Base-by-base conservation (phyloP, 2,113 vertebrate genomes). In the Helogale parvula region DNA sequence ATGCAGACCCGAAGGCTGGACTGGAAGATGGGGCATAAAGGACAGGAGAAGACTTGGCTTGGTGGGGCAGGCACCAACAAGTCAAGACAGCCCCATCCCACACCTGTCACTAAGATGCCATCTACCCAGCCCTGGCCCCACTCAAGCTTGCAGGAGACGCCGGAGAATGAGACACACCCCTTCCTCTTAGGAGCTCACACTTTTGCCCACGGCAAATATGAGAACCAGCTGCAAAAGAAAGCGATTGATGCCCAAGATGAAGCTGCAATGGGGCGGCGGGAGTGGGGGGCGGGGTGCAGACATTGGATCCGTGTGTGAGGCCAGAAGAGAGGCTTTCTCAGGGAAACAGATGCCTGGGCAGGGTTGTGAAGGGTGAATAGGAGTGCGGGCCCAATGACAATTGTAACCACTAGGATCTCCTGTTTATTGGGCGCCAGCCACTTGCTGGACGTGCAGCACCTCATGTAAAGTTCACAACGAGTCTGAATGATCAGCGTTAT, bases 101-200 rank as follows among this genome's bases (percentile, higher is more conserved):
- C 1, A 4, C 23, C 35, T 23, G 4, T 29, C 57, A 4, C 72
- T 3, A 10, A 90, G 47, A 11, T 1, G 2, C 21, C 23, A 5
- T 14, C 8, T 14, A 41, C 33, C 68, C 27, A 1, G 5, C 45
- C 69, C 29, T 25, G 54, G 31, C 19, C 41, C 38, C 15, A 2
- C 33, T 0, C 0, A 10, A 3, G 19, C 63, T 31, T 5, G 23
- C 7, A 16, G 5, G 50, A 25, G n/a, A 35, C 3, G 4, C 0
- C 16, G 5, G 2, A 68, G 15, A 10, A 23, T 0, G 4, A 52
- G 38, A 2, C 14, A 2, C 0, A 10, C 8, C 21, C 41, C 35
- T 63, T 29, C 11, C 41, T 47, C 54, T 35, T 12, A 33, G 82
- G 54, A 16, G 7, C n/a, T 77, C 54, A 38, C n/a, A 1, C 33